These are phyloP conservation scores for Crossaster papposus DNA, from an alignment of 53 echinoderm and acorn worm genomes.

Conservation along the genomic window DNA sequence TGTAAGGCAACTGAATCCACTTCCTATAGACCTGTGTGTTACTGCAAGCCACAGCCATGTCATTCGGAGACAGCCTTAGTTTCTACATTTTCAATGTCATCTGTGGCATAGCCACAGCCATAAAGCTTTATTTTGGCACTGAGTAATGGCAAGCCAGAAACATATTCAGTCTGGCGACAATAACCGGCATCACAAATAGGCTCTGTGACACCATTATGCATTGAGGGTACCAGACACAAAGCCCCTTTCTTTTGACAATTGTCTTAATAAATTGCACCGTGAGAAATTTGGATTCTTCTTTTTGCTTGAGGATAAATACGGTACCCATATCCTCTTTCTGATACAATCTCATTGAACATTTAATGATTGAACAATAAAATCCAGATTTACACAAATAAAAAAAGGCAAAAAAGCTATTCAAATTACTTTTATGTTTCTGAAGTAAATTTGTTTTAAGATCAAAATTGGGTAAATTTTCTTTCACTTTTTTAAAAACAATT, in stretches of 20 bases:
- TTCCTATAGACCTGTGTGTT: too few relatives aligned
- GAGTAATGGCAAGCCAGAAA: background rate
- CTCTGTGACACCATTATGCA: background rate
- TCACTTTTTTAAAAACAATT: background rate
- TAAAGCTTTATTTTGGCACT: background rate
- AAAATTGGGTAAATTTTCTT: background rate
- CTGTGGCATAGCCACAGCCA: background rate
- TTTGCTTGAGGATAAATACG: background rate
- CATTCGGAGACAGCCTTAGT: too few relatives aligned
- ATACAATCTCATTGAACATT: background rate
- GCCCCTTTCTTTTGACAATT: background rate
- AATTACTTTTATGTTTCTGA: background rate
- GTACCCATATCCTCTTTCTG: background rate
- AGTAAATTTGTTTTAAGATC: background rate
- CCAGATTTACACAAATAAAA: background rate
- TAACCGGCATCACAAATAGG: background rate
- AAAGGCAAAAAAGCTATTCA: background rate
- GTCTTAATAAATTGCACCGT: too few relatives aligned
- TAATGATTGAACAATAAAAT: background rate
- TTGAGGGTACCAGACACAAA: background rate
- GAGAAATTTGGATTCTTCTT: background rate
- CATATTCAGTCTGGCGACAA: background rate
- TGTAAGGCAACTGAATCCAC: too few relatives aligned
- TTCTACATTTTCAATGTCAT: background rate
- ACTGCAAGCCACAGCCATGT: too few relatives aligned